Evolutionary conservation across 2,888 invertebrate species (phyloP).

Genomic region (Thera britannica): DNA sequence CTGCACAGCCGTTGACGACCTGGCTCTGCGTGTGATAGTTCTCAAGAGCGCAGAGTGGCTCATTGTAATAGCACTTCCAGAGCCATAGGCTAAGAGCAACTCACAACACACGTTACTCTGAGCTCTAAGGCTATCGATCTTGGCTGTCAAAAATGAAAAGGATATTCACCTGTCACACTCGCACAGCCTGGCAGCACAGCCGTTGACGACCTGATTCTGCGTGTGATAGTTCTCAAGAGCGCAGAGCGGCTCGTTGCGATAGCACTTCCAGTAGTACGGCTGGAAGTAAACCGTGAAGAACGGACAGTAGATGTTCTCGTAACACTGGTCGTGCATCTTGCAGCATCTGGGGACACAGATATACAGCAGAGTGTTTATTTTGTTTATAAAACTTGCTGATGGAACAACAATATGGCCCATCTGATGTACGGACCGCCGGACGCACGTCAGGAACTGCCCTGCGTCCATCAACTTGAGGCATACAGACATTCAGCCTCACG

Average conservation of each 20-base stretch:
- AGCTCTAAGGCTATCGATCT: too few species aligned
- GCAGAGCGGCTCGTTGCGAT: conserved; percentile 90
- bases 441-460: too few species aligned
- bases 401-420: too few species aligned
- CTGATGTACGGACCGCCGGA: too few species aligned
- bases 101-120: too few species aligned
- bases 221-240: conserved; percentile 82
- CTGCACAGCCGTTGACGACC: too few species aligned
- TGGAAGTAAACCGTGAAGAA: conserved; percentile 93
- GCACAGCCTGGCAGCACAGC: conserved; percentile 92
- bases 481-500: too few species aligned
- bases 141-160: not conserved
- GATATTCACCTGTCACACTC: conserved; percentile 89
- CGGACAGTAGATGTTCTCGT: conserved; percentile 91
- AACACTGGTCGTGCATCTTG: conserved; percentile 94
- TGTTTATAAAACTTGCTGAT: too few species aligned
- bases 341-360: conserved; percentile 87
- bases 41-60: conserved; percentile 90
- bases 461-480: too few species aligned
- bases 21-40: conserved; percentile 60
- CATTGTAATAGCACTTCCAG: conserved; percentile 88
- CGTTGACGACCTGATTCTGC: conserved; percentile 67
- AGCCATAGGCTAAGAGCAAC: too few species aligned
- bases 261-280: conserved; percentile 95
- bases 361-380: too few species aligned